Evolutionary conservation across 2,888 invertebrate species (phyloP).

Genomic region (Drepanosiphum platanoidis): DNA sequence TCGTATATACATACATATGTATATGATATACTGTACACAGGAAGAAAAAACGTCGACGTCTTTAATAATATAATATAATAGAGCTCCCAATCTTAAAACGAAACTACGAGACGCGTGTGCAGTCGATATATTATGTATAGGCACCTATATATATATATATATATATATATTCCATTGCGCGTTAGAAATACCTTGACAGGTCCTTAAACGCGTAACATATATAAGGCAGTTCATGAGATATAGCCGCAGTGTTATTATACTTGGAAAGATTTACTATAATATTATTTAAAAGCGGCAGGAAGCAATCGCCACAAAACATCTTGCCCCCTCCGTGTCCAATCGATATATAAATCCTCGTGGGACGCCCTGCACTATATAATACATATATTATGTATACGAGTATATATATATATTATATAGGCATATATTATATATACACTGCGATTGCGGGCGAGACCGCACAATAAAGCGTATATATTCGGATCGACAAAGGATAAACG

Average conservation of each 20-base stretch:
- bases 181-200: not conserved
- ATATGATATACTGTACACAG: no score
- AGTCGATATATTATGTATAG: no score
- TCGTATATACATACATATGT: no score
- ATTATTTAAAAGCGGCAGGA: not conserved
- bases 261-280: no score
- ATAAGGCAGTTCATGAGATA: not conserved
- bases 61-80: not conserved
- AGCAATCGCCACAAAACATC: not conserved
- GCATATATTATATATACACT: no score
- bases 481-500: not conserved
- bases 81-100: not conserved
- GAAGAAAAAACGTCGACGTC: not conserved
- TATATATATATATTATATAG: no score
- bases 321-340: no score
- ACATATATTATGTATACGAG: no score
- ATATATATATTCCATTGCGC: no score
- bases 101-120: not conserved
- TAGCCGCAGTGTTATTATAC: no score
- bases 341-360: not conserved
- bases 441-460: not conserved
- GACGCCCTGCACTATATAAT: no score
- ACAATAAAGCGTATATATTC: not conserved
- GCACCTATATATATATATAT: no score
- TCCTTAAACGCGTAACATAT: not conserved